phyloP scores from a whole-genome alignment of 2,113 vertebrate genomes.

The Entelurus aequoreus region DNA sequence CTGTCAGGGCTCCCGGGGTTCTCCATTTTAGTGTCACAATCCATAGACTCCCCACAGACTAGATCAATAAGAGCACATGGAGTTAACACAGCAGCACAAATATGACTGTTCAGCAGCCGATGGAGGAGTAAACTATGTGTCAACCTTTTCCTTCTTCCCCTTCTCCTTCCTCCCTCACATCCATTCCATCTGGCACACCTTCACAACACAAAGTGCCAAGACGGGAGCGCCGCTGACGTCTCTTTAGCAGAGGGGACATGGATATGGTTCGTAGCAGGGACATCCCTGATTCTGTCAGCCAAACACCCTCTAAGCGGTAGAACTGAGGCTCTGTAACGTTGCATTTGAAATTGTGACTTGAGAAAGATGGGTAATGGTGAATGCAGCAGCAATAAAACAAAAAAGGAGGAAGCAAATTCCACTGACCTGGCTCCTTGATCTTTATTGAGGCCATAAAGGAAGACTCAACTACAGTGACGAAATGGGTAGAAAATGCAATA shows the following conservation, averaged over 20 bases:
- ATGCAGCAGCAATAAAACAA: background rate
- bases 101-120: background rate
- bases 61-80: background rate
- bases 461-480: conserved; percentile 68
- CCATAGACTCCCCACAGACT: conserved; percentile 85
- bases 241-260: conserved; percentile 91
- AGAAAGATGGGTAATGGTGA: background rate
- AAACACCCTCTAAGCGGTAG: conserved; percentile 94
- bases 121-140: background rate
- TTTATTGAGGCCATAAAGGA: conserved; percentile 82
- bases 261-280: conserved; percentile 91
- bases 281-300: conserved; percentile 95
- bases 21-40: conserved; percentile 88
- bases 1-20: conserved; percentile 78
- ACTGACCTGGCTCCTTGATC: conserved; percentile 90
- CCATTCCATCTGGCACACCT: conserved; percentile 77
- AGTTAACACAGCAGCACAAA: background rate
- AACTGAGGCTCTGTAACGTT: conserved; percentile 85
- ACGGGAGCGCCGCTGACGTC: conserved; percentile 86
- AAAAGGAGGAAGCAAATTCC: background rate
- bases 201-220: conserved; percentile 81
- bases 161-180: conserved; percentile 87
- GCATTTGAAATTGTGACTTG: background rate
- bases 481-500: conserved; percentile 1
- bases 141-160: conserved; percentile 81